These are phyloP conservation scores for Phragmatobia fuliginosa DNA, from an alignment of 2,888 invertebrate genomes.

Conservation along the genomic window DNA sequence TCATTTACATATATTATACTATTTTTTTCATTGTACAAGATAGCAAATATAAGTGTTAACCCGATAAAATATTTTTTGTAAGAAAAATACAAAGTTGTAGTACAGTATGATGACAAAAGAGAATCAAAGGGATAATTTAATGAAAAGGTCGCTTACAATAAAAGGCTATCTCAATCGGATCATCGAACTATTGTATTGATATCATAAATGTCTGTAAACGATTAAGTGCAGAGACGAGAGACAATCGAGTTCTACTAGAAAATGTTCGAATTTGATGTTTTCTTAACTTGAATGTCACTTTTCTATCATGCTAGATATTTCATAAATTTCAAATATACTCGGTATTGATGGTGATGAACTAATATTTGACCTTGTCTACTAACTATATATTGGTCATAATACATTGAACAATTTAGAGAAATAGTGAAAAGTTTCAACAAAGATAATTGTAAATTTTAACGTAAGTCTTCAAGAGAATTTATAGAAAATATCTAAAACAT, in stretches of 20 bases:
- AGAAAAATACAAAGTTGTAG: background rate
- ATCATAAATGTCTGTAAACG: background rate
- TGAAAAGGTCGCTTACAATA: slow-evolving; percentile 4
- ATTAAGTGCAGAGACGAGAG: background rate
- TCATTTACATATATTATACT: background rate
- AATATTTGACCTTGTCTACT: background rate
- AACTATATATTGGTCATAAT: background rate
- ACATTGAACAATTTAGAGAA: too few relatives aligned
- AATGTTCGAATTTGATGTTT: background rate
- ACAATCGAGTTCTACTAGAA: background rate
- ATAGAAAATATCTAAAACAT: background rate
- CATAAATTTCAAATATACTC: background rate
- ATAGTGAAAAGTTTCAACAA: too few relatives aligned
- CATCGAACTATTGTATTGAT: background rate
- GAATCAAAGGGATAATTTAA: slow-evolving; percentile 3
- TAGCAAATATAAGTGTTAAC: background rate
- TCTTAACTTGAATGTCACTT: background rate
- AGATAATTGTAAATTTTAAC: too few relatives aligned
- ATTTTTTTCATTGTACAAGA: background rate
- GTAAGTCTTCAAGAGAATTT: too few relatives aligned
- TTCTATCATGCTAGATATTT: background rate
- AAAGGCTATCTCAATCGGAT: background rate
- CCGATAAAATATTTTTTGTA: background rate
- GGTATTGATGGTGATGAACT: background rate
- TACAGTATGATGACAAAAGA: background rate